phyloP scores from a whole-genome alignment of 53 echinoderm and acorn worm genomes.

The Pentamera pediparva region DNA sequence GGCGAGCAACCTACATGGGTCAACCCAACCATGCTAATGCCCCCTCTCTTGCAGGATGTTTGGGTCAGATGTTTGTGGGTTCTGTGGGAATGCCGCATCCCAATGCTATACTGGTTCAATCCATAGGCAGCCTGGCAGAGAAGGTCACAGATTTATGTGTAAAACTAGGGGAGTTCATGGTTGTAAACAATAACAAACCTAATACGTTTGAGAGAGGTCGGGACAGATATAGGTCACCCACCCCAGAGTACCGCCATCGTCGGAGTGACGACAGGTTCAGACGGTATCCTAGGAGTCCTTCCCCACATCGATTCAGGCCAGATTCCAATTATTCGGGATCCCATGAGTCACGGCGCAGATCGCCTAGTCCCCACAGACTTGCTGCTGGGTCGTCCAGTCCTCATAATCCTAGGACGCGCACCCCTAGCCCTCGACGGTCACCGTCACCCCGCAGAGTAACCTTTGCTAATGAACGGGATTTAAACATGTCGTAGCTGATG shows the following conservation, averaged over 20 bases:
- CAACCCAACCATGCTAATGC: too few relatives aligned
- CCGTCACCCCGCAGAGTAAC: not conserved
- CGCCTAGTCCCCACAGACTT: too few relatives aligned
- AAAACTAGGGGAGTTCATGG: not conserved
- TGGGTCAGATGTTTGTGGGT: not conserved
- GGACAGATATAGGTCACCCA: not conserved
- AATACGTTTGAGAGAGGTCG: not conserved
- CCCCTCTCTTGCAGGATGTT: not conserved
- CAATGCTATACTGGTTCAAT: not conserved
- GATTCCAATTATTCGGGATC: too few relatives aligned
- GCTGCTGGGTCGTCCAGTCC: too few relatives aligned
- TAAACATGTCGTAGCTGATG: conserved; percentile 11
- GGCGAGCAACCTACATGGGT: conserved; percentile 18
- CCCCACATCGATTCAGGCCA: not conserved
- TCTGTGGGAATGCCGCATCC: not conserved
- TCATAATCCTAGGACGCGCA: too few relatives aligned
- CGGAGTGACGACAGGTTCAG: not conserved
- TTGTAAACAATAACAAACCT: not conserved
- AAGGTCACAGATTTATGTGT: not conserved
- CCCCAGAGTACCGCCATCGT: not conserved
- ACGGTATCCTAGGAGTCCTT: not conserved
- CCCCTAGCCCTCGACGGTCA: not conserved
- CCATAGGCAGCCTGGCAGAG: not conserved
- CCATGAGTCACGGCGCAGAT: too few relatives aligned
- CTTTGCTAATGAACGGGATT: not conserved